phyloP scores from a whole-genome alignment of 1,140 invertebrate genomes.

The Macrobrachium nipponense region DNA sequence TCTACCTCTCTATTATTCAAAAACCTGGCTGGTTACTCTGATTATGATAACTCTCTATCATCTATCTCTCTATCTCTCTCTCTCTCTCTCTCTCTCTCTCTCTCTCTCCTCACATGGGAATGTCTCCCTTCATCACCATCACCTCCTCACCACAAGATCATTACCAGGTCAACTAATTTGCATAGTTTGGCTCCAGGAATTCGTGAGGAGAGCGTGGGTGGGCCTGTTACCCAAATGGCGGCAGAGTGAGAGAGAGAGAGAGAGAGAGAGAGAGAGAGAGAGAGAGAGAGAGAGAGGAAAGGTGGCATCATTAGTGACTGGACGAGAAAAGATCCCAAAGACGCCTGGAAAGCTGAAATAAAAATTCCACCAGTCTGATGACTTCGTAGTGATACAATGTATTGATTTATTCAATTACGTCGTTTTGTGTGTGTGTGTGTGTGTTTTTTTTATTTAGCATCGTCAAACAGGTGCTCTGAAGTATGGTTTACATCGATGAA shows the following conservation, averaged over 20 bases:
- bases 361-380: background rate
- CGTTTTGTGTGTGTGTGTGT: background rate
- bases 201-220: too few relatives aligned
- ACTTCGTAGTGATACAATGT: too few relatives aligned
- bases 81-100: background rate
- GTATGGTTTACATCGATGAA: too few relatives aligned
- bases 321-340: conserved; percentile 7
- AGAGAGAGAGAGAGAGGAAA: background rate
- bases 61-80: background rate
- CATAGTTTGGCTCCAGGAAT: too few relatives aligned
- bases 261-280: conserved; percentile 10
- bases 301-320: conserved; percentile 5
- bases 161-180: too few relatives aligned
- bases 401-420: background rate
- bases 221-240: too few relatives aligned
- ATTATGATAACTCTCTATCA: background rate
- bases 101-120: background rate
- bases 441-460: background rate
- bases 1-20: too few relatives aligned
- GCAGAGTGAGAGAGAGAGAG: background rate
- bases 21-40: background rate
- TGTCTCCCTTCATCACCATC: too few relatives aligned
- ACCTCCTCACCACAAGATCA: too few relatives aligned
- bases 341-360: background rate
- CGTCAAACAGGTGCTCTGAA: too few relatives aligned